Percentiles rank a stretch among this genome's conserved stretches.
phyloP scores from a whole-genome alignment of 2,113 vertebrate species.

The Nycticryphes semicollaris region DNA sequence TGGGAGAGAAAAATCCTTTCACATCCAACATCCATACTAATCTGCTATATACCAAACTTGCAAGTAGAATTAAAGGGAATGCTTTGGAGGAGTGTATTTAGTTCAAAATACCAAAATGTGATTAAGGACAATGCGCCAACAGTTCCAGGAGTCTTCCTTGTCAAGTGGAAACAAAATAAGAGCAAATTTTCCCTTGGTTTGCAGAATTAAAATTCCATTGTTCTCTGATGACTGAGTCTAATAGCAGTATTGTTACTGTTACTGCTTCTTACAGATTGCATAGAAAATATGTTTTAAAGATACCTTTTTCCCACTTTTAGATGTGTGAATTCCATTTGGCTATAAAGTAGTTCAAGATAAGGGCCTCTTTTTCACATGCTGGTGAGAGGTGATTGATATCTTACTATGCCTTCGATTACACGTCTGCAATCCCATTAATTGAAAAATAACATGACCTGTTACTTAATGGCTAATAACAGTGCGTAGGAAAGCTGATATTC shows the following conservation, averaged over 20 bases:
- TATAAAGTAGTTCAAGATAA: constrained; percentile 1
- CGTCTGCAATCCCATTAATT: background rate
- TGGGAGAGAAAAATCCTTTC: background rate
- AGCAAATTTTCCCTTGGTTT: background rate
- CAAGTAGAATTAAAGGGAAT: background rate
- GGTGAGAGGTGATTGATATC: background rate
- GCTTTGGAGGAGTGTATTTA: background rate
- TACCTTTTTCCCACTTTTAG: background rate
- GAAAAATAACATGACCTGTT: background rate
- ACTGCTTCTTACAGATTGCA: background rate
- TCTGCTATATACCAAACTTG: background rate
- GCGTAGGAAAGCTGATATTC: background rate
- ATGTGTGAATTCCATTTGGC: background rate
- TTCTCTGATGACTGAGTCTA: background rate
- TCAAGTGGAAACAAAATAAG: background rate
- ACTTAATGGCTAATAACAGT: background rate
- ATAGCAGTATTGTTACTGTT: background rate
- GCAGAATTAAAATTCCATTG: background rate
- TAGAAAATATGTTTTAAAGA: background rate
- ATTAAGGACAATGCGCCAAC: background rate
- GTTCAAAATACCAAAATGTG: background rate
- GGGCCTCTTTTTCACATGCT: background rate
- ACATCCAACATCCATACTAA: background rate
- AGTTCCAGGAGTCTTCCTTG: background rate
- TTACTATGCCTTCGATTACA: background rate